Conservation (phyloP, 2,888 invertebrate species). For the Nemotelus nigrinus region DNA sequence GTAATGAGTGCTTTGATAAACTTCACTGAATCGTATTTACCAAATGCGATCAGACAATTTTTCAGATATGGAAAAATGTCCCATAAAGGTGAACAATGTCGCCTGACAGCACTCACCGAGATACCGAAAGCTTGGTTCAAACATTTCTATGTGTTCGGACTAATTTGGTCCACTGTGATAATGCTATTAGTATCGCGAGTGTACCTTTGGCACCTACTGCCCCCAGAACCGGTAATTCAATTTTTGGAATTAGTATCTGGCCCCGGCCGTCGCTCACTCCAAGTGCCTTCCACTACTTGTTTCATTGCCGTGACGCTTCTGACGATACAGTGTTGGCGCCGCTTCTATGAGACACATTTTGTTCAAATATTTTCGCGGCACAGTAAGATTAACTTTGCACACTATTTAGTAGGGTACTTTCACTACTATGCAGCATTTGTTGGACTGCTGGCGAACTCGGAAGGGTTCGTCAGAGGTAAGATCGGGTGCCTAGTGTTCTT, state of each 20-base stretch:
- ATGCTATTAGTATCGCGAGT: slow-evolving; percentile 67
- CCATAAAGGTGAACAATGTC: slow-evolving; percentile 65
- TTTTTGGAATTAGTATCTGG: slow-evolving; percentile 64
- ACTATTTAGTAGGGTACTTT: slow-evolving; percentile 79
- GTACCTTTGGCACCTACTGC: slow-evolving; percentile 62
- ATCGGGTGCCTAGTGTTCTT: too few relatives aligned
- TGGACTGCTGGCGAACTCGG: slow-evolving; percentile 75
- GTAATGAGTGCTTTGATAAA: slow-evolving; percentile 72
- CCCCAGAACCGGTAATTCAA: slow-evolving; percentile 63
- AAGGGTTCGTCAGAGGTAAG: slow-evolving; percentile 69
- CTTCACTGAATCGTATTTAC: slow-evolving; percentile 73
- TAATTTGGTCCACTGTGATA: slow-evolving; percentile 67
- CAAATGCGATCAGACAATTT: slow-evolving; percentile 71
- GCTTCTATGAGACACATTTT: slow-evolving; percentile 83
- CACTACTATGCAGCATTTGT: slow-evolving; percentile 80
- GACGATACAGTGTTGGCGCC: slow-evolving; percentile 75
- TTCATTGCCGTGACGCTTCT: slow-evolving; percentile 72
- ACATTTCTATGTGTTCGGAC: slow-evolving; percentile 82
- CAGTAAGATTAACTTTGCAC: slow-evolving; percentile 79
- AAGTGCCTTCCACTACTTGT: slow-evolving; percentile 64
- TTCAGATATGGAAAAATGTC: slow-evolving; percentile 81
- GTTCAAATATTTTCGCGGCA: slow-evolving; percentile 82
- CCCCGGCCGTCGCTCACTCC: slow-evolving; percentile 61
- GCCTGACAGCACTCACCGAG: slow-evolving; percentile 66
- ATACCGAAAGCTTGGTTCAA: slow-evolving; percentile 83